These are phyloP conservation scores for Laupala kohalensis DNA, from an alignment of 1,140 invertebrate genomes.

Conservation along the genomic window DNA sequence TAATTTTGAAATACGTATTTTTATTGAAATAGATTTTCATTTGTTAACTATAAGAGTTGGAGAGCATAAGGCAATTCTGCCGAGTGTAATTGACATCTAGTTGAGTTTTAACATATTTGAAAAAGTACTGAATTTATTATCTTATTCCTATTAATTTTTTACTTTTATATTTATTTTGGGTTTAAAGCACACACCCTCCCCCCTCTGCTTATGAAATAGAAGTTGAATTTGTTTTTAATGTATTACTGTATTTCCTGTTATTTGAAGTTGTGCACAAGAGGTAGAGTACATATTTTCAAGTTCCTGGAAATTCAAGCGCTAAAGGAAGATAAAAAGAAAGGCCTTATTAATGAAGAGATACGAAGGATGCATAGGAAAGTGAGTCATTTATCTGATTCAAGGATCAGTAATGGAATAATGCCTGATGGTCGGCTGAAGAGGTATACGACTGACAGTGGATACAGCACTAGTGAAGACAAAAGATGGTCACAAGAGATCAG, in stretches of 20 bases:
- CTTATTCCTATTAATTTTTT: no score
- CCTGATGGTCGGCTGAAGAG: slow-evolving; percentile 36
- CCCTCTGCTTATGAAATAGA: neutral
- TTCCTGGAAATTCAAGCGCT: slow-evolving; percentile 76
- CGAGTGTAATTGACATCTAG: no score
- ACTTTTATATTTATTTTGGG: neutral
- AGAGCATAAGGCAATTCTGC: no score
- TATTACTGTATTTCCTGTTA: slow-evolving; percentile 19
- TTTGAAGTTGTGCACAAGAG: slow-evolving; percentile 71
- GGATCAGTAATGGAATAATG: slow-evolving; percentile 12
- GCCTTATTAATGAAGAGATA: slow-evolving; percentile 24
- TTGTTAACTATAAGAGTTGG: no score
- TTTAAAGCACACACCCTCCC: neutral
- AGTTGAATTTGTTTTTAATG: neutral
- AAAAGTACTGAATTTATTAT: no score
- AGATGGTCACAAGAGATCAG: slow-evolving; percentile 70
- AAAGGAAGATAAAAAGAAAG: slow-evolving; percentile 34
- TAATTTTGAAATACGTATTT: no score
- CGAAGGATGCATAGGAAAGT: slow-evolving; percentile 21
- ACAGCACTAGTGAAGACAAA: slow-evolving; percentile 49
- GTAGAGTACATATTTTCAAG: slow-evolving; percentile 87
- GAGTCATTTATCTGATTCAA: slow-evolving; percentile 15
- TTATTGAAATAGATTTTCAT: no score
- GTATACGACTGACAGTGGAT: slow-evolving; percentile 70
- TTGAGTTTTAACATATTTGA: no score